Conservation (phyloP, 2,888 invertebrate species). For the Ellobium chinense region DNA sequence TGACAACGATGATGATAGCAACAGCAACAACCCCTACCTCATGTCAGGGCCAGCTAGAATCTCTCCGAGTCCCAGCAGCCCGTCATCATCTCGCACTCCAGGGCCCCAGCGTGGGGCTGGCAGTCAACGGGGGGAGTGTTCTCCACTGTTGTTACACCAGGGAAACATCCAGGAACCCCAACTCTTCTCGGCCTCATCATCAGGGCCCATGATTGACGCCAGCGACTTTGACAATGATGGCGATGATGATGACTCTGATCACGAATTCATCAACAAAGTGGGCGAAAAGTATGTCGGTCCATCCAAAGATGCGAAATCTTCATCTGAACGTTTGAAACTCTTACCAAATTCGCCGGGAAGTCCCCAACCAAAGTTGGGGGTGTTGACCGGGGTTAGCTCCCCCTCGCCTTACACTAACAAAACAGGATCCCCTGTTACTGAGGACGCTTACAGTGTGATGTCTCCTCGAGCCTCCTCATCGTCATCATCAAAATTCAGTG, state of each 20-base stretch:
- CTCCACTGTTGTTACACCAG: constrained; percentile 19
- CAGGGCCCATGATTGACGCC: background rate
- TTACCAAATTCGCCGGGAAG: constrained; percentile 25
- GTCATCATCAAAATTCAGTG: background rate
- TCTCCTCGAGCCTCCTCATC: background rate
- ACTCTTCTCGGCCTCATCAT: constrained; percentile 14
- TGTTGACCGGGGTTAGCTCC: background rate
- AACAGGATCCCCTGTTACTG: background rate
- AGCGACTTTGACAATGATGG: background rate
- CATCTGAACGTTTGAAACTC: constrained; percentile 40
- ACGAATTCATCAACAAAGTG: constrained; percentile 1
- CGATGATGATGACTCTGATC: constrained; percentile 20
- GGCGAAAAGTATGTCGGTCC: background rate
- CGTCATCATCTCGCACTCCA: background rate
- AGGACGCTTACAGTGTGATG: constrained; percentile 21
- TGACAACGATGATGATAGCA: background rate
- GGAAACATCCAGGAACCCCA: constrained; percentile 7
- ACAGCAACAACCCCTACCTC: constrained; percentile 1
- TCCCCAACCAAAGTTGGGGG: background rate
- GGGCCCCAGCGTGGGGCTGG: background rate
- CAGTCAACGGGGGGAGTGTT: background rate
- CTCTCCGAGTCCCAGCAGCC: background rate
- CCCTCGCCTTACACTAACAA: background rate
- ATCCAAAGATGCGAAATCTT: constrained; percentile 24
- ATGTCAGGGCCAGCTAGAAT: background rate